phyloP scores from a whole-genome alignment of 2,113 vertebrate species.

The Hippocampus guttulatus region DNA sequence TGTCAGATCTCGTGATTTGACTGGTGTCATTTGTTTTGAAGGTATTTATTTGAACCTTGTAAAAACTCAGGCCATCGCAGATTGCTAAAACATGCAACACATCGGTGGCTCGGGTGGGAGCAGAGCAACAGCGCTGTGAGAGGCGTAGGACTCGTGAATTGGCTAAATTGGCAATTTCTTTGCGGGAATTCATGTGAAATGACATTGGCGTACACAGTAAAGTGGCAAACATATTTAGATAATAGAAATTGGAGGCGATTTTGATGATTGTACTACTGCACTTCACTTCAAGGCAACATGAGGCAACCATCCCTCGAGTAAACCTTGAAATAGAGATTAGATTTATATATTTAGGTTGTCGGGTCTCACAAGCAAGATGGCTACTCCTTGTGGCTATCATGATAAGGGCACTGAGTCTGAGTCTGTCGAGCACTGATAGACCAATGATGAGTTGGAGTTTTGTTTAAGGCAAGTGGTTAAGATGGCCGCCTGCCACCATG shows the following conservation, averaged over 20 bases:
- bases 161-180: constrained; percentile 42
- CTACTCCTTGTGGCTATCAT: neutral
- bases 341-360: constrained; percentile 27
- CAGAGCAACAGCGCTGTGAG: neutral
- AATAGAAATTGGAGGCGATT: constrained; percentile 28
- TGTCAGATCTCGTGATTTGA: constrained; percentile 12
- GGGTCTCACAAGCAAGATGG: constrained; percentile 16
- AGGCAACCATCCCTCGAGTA: constrained; percentile 5
- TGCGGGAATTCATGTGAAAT: constrained; percentile 17
- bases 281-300: neutral
- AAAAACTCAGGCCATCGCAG: neutral
- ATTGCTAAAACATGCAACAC: neutral
- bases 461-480: neutral
- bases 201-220: constrained; percentile 12
- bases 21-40: neutral
- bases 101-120: neutral
- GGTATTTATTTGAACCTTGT: neutral
- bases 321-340: constrained; percentile 19
- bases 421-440: neutral
- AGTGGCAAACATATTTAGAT: constrained; percentile 21
- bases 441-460: neutral
- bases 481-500: neutral
- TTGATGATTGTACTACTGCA: constrained; percentile 11
- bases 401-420: neutral
- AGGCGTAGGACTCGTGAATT: constrained; percentile 18